A percentile compares a stretch with the other conserved stretches of the same genome.
These are phyloP conservation scores for Sparidentex hasta DNA, from an alignment of 2,797 vertebrate genomes.

Conservation along the genomic window DNA sequence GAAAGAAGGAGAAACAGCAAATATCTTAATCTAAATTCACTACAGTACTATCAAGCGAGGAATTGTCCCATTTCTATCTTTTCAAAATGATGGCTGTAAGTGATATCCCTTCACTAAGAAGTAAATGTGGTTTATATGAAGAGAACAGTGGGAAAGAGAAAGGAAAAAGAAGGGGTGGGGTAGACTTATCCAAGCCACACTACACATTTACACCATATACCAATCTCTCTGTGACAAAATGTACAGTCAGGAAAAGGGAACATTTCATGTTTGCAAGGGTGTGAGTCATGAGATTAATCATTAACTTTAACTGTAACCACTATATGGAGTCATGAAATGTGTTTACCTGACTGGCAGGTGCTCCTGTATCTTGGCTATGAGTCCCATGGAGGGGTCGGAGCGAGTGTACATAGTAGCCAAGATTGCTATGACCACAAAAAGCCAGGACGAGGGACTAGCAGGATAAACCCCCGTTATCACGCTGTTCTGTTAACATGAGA, in stretches of 20 bases:
- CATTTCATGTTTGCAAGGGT: neutral
- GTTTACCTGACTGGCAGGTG: constrained; percentile 91
- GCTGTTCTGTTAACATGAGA: constrained; percentile 85
- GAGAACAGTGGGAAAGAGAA: neutral
- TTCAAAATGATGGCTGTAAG: neutral
- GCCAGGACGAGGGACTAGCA: constrained; percentile 93
- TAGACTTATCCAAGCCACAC: neutral
- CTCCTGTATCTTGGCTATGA: constrained; percentile 95
- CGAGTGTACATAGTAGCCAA: constrained; percentile 93
- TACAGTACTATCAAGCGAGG: neutral
- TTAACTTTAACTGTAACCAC: neutral
- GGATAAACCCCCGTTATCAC: constrained; percentile 91
- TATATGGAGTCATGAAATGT: neutral
- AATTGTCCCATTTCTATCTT: neutral
- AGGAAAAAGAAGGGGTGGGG: neutral
- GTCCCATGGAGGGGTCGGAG: constrained; percentile 94
- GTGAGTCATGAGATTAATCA: neutral
- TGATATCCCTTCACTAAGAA: neutral
- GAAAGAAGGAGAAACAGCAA: neutral
- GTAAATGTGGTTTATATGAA: neutral
- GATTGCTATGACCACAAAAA: constrained; percentile 93
- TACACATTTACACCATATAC: neutral
- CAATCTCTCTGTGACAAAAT: neutral
- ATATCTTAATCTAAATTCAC: neutral
- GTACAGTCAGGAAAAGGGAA: neutral